A percentile compares a stretch with the other conserved stretches of the same genome.
phyloP scores from a whole-genome alignment of 2,797 vertebrate genomes.

The Hemibagrus guttatus region DNA sequence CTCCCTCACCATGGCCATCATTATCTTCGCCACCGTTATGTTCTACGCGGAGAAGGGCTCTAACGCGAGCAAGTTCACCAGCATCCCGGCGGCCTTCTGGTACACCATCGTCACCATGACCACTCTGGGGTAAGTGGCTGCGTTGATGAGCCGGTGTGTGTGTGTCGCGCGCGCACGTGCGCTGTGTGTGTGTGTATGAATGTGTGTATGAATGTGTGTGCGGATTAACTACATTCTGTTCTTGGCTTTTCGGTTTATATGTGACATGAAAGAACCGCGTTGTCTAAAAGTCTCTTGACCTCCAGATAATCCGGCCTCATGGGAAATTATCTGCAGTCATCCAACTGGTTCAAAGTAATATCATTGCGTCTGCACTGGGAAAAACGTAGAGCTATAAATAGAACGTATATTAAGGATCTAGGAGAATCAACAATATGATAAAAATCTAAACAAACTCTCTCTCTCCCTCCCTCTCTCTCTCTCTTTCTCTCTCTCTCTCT shows the following conservation, averaged over 20 bases:
- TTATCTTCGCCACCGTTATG: constrained; percentile 92
- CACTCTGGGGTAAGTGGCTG: constrained; percentile 89
- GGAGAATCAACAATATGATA: constrained; percentile 25
- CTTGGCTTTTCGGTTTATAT: not conserved
- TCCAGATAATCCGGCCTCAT: not conserved
- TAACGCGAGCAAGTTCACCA: constrained; percentile 92
- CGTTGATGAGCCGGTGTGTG: not conserved
- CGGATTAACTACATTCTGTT: not conserved
- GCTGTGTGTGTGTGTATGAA: no score
- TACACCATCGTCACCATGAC: constrained; percentile 99
- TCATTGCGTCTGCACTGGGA: not conserved
- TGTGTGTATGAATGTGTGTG: not conserved
- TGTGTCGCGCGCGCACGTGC: constrained; percentile 8
- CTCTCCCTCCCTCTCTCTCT: not conserved
- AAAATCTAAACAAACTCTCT: not conserved
- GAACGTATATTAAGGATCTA: not conserved
- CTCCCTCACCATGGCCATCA: constrained; percentile 93
- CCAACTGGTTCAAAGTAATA: constrained; percentile 26
- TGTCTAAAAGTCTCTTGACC: not conserved
- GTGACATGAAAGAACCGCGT: not conserved
- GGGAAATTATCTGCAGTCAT: constrained; percentile 15
- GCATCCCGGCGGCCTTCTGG: constrained; percentile 97
- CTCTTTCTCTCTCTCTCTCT: not conserved
- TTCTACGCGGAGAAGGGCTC: constrained; percentile 93
- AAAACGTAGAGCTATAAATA: not conserved